Conservation (phyloP, 2,113 vertebrate species). For the Tamias sibiricus region DNA sequence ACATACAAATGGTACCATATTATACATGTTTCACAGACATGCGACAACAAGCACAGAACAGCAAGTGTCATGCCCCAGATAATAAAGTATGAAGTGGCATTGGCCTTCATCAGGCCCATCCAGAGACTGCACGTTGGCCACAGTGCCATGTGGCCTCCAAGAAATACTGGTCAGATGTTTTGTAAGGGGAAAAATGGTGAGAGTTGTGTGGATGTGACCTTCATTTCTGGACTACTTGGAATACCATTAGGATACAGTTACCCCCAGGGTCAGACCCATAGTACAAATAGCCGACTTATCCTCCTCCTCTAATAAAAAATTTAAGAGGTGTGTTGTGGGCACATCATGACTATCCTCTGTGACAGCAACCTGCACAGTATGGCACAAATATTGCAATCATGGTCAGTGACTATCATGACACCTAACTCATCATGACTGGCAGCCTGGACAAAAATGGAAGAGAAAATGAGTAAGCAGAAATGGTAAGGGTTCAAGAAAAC, state of each 20-base stretch:
- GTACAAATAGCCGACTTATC: background rate
- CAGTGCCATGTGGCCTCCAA: too few relatives aligned
- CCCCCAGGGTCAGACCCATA: background rate
- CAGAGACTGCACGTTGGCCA: background rate
- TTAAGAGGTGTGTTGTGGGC: background rate
- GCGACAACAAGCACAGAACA: background rate
- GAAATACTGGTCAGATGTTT: background rate
- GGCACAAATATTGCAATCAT: background rate
- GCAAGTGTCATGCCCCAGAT: background rate
- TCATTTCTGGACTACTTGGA: background rate
- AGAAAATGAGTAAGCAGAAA: background rate
- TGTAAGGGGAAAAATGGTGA: background rate
- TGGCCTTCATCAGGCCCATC: background rate
- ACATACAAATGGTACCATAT: too few relatives aligned
- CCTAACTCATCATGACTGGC: background rate
- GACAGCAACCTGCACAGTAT: too few relatives aligned
- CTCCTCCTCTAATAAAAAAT: background rate
- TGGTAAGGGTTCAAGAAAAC: background rate
- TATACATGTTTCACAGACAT: background rate
- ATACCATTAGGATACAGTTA: background rate
- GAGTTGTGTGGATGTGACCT: background rate
- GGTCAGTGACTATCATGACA: background rate
- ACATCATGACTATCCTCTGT: background rate
- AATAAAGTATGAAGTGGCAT: too few relatives aligned
- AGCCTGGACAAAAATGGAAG: background rate